Percentiles rank a stretch among this genome's conserved stretches.
phyloP scores from a whole-genome alignment of 2,797 vertebrate species.

The Hemibagrus guttatus region DNA sequence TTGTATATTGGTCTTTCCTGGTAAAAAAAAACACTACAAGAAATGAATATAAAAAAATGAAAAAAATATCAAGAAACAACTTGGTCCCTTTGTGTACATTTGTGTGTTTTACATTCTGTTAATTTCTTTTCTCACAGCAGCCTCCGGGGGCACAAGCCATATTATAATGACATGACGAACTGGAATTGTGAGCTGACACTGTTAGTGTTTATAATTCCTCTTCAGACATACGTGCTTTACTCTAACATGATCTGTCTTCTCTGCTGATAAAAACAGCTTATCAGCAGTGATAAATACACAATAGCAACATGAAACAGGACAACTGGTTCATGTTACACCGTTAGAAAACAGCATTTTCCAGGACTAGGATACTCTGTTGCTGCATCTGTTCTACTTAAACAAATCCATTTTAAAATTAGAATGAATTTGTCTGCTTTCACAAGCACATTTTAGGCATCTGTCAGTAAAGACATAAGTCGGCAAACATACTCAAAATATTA shows the following conservation, averaged over 20 bases:
- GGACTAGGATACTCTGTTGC: background rate
- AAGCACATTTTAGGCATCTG: background rate
- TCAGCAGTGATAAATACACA: slow-evolving; percentile 9
- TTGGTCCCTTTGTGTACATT: background rate
- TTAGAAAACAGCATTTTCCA: background rate
- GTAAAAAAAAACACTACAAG: background rate
- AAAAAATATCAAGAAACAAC: background rate
- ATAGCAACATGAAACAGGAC: background rate
- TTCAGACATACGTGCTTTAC: background rate
- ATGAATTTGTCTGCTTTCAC: background rate
- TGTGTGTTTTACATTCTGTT: background rate
- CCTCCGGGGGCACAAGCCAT: background rate
- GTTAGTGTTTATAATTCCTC: slow-evolving; percentile 30
- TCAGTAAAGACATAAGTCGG: background rate
- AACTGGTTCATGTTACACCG: background rate
- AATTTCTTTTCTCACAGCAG: background rate
- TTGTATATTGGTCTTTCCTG: background rate
- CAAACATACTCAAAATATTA: background rate
- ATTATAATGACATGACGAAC: slow-evolving; percentile 27
- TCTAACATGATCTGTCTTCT: slow-evolving; percentile 15
- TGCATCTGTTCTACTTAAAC: background rate
- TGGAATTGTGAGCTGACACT: slow-evolving; percentile 34
- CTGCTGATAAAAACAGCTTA: background rate
- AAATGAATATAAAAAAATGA: background rate
- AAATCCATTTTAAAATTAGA: background rate